Conservation (phyloP, 2,113 vertebrate genomes). For the Euleptes europaea region DNA sequence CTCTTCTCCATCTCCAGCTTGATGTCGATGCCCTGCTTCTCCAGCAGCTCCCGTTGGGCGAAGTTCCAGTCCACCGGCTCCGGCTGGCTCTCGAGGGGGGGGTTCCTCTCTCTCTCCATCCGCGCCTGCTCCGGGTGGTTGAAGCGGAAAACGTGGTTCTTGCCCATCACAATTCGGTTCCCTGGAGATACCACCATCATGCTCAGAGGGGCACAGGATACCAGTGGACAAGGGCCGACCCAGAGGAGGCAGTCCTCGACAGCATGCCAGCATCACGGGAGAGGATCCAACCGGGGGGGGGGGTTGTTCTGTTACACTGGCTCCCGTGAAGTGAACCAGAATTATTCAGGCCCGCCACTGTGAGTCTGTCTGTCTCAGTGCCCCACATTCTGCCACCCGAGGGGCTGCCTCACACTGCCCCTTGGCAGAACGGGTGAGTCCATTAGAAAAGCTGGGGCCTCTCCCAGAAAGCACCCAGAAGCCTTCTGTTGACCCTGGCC, state of each 20-base stretch:
- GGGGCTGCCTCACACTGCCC: neutral
- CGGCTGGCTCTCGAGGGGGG: conserved; percentile 72
- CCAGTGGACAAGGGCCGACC: too few species aligned
- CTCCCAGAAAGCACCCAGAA: neutral
- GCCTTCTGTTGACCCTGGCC: neutral
- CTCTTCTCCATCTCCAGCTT: conserved; percentile 93
- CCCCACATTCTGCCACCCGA: neutral
- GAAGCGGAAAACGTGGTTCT: conserved; percentile 91
- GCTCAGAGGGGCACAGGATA: too few species aligned
- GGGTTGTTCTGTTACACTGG: too few species aligned
- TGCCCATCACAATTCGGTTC: conserved; percentile 90
- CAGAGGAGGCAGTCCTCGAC: too few species aligned
- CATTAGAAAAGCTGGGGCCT: neutral
- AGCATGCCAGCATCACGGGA: too few species aligned
- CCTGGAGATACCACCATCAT: conserved; percentile 68
- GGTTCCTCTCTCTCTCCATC: conserved; percentile 81
- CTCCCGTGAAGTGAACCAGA: too few species aligned
- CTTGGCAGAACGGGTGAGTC: neutral
- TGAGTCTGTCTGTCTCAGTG: too few species aligned
- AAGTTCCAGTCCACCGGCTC: conserved; percentile 92
- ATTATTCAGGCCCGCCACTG: too few species aligned
- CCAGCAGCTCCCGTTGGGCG: conserved; percentile 86
- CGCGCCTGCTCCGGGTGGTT: conserved; percentile 90
- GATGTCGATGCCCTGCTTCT: conserved; percentile 89
- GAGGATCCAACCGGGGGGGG: too few species aligned